These are phyloP conservation scores for Otolemur crassicaudatus DNA, from an alignment of 2,797 vertebrate species.

Conservation along the genomic window DNA sequence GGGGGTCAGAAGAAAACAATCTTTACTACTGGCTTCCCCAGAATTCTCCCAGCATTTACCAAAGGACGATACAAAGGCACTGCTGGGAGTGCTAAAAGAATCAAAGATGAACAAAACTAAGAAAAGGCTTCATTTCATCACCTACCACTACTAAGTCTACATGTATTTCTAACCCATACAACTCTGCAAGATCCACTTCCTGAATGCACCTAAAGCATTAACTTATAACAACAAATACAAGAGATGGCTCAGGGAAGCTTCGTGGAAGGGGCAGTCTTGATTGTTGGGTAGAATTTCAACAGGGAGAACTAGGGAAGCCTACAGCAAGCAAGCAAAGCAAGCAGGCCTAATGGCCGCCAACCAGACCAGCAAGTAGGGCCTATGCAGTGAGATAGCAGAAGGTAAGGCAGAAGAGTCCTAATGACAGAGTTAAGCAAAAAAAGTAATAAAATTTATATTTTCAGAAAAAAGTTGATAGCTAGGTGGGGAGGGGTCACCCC, in stretches of 20 bases:
- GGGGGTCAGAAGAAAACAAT: background rate
- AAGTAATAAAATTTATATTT: background rate
- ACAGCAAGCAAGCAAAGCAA: background rate
- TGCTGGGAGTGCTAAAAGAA: background rate
- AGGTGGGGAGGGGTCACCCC: background rate
- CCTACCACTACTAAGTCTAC: background rate
- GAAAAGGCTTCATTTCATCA: slow-evolving; percentile 21
- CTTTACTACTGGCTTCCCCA: background rate
- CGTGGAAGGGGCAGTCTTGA: background rate
- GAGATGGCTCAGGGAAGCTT: background rate
- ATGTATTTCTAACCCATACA: background rate
- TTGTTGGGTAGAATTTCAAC: background rate
- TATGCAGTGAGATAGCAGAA: background rate
- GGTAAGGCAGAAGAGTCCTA: background rate
- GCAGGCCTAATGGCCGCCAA: background rate
- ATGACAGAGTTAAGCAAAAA: background rate
- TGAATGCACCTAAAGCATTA: background rate
- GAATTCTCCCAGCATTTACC: background rate
- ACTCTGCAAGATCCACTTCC: background rate
- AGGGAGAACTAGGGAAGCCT: background rate
- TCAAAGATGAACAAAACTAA: slow-evolving; percentile 2
- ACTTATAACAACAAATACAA: background rate
- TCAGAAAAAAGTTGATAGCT: background rate
- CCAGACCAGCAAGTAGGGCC: background rate
- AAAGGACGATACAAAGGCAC: background rate